A percentile compares a stretch with the other conserved stretches of the same genome.
Evolutionary conservation across 2,797 vertebrate species (phyloP).

Genomic region (Mormyrops attenuatus): DNA sequence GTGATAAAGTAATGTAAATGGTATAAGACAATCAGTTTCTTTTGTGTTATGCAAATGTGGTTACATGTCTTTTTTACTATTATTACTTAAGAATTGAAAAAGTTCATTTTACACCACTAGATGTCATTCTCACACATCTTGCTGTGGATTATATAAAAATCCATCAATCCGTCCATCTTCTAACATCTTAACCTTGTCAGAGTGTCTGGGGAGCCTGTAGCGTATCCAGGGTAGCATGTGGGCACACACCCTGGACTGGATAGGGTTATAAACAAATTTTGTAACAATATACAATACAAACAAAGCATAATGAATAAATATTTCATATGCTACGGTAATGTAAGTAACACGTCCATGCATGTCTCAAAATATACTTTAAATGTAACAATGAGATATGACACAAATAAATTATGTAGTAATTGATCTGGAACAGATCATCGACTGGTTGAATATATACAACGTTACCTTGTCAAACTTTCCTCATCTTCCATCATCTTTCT

Average conservation of each 20-base stretch:
- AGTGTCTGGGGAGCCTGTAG: neutral
- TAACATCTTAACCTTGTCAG: neutral
- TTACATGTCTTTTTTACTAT: neutral
- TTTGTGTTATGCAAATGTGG: neutral
- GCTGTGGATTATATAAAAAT: neutral
- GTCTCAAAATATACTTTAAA: neutral
- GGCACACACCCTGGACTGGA: neutral
- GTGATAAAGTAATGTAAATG: neutral
- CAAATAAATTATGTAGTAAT: neutral
- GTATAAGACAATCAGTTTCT: neutral
- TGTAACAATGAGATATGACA: neutral
- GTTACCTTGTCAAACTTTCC: neutral
- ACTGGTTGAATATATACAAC: neutral
- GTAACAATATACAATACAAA: neutral
- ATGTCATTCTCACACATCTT: slow-evolving; percentile 6
- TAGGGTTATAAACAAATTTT: neutral
- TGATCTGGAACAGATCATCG: neutral
- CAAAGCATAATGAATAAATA: neutral
- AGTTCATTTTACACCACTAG: slow-evolving; percentile 3
- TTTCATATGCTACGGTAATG: neutral
- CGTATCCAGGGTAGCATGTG: neutral
- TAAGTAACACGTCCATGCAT: neutral
- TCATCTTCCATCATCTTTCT: neutral
- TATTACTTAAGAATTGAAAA: neutral
- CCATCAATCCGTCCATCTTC: neutral